Evolutionary conservation across 1,140 invertebrate genomes (phyloP).

Genomic region (Coptotermes formosanus): DNA sequence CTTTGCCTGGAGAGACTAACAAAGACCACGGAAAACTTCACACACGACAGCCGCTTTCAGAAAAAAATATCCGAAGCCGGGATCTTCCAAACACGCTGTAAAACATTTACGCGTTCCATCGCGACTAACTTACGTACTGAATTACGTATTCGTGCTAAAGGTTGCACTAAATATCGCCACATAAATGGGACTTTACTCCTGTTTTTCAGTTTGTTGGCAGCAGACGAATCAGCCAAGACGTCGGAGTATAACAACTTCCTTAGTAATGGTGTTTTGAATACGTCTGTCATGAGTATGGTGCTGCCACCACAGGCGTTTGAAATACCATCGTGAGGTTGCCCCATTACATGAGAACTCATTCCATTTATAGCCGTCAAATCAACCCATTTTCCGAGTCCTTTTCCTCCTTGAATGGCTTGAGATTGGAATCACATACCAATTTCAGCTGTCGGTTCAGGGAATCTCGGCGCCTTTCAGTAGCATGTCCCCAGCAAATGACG

Average conservation of each 20-base stretch:
- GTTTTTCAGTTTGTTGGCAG: background rate
- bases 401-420: conserved; percentile 33
- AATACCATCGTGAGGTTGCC: conserved; percentile 9
- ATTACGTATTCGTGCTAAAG: no score
- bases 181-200: background rate
- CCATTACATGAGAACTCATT: conserved; percentile 34
- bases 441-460: conserved; percentile 27
- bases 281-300: background rate
- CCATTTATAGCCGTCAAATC: conserved; percentile 36
- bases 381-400: conserved; percentile 34
- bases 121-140: no score
- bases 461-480: background rate
- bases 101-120: no score
- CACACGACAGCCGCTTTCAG: no score
- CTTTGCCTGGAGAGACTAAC: no score
- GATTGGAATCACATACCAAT: conserved; percentile 37
- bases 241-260: background rate
- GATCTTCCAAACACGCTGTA: no score
- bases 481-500: conserved; percentile 21
- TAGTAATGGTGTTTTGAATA: background rate
- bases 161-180: background rate
- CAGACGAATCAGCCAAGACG: background rate
- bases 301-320: no score
- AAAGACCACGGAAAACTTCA: no score
- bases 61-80: no score